Base-by-base conservation (phyloP, 2,113 vertebrate species). In the Elachura formosa region DNA sequence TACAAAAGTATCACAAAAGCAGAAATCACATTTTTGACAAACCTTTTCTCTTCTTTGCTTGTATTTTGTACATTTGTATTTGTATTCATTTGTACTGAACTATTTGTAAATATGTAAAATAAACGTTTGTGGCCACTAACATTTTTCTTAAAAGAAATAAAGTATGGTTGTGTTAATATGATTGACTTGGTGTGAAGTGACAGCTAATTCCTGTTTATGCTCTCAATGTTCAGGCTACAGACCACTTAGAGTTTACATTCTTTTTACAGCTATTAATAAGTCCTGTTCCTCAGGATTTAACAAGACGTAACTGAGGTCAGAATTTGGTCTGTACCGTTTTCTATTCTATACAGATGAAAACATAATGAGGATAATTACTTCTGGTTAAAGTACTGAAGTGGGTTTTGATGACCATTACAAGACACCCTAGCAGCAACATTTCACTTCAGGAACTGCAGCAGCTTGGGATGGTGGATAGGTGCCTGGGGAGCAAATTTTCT, bases 1-100 rank as follows among this genome's bases (percentile, higher is more conserved):
- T 94, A 90, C 59, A 63, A 90, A 94, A 96, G 84, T 91, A 96
- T 86, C 63, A 84, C 33, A 93, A 89, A 91, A 77, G 43, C 62
- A 87, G 45, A 89, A 87, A 92, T 68, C 88, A 86, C 49, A 52
- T 83, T 85, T 96, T 96, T 79, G 84, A 85, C 75, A 91, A 92
- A 63, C 3, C 12, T 33, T 77, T 68, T 71, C 5, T 81, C 28
- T 28, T 76, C 51, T 93, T 88, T 69, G 49, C 41, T 89, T 87
- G 68, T 49, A 96, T 86, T 74, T 94, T 94, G 33, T 90, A 84
- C 19, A 72, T 94, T 87, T 83, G 49, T 83, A 43, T 92, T 66
- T 45, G 12, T 79, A 79, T 29, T 64, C 12, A 55, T 55, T 55
- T 55, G 8, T 71, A 55, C n/a, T 63, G 45, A 58, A 89, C 75